phyloP scores from a whole-genome alignment of 92 coral and sea anemone genomes.

The Muricea muricata region DNA sequence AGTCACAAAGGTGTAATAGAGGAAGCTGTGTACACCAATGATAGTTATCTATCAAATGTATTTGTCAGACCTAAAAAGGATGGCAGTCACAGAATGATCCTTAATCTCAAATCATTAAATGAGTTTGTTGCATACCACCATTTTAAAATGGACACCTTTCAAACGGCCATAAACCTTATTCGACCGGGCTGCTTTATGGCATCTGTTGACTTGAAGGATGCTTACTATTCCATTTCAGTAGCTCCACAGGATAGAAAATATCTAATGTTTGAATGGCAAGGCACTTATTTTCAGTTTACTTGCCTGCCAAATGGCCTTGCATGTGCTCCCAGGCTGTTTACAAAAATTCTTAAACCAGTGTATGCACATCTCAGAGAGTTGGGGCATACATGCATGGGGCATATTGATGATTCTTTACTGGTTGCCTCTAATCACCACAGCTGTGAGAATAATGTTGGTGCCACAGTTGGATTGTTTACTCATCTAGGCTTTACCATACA shows the following conservation, averaged over 20 bases:
- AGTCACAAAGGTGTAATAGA: constrained; percentile 25
- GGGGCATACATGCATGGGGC: constrained; percentile 41
- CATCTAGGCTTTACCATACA: neutral
- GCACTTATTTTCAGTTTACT: constrained; percentile 2
- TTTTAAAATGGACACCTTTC: constrained; percentile 1
- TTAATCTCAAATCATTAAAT: constrained; percentile 5
- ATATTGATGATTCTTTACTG: constrained; percentile 38
- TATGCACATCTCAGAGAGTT: constrained; percentile 18
- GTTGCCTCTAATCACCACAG: neutral
- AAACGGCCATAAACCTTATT: neutral
- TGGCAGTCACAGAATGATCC: neutral
- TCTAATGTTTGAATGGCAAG: constrained; percentile 8
- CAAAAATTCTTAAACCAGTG: constrained; percentile 55
- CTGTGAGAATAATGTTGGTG: neutral
- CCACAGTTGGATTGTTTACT: neutral
- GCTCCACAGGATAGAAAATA: neutral
- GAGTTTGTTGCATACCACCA: constrained; percentile 2
- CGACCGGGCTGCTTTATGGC: constrained; percentile 19
- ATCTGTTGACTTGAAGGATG: neutral
- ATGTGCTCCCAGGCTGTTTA: constrained; percentile 50
- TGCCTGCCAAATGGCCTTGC: constrained; percentile 31
- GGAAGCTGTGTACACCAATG: neutral
- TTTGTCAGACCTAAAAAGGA: constrained; percentile 12
- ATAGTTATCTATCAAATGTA: neutral
- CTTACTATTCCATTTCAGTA: constrained; percentile 4